Evolutionary conservation across 2,113 vertebrate genomes (phyloP).

Genomic region (Benitochromis conjunctus): DNA sequence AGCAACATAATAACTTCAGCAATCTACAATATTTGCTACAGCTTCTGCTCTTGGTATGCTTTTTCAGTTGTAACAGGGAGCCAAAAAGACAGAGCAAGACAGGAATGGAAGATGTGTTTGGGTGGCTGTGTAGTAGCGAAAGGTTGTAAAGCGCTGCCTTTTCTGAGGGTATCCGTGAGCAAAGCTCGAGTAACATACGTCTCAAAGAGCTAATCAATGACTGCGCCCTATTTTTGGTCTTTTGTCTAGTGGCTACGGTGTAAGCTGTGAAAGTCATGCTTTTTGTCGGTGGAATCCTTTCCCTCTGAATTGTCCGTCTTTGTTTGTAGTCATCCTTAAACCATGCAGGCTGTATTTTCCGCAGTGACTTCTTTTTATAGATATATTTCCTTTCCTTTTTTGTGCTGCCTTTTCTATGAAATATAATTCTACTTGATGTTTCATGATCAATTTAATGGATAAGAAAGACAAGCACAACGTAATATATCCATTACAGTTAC

Average conservation of each 20-base stretch:
- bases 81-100: background rate
- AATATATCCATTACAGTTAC: background rate
- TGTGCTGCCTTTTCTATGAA: slow-evolving; percentile 17
- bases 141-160: background rate
- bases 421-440: background rate
- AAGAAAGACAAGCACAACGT: background rate
- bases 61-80: background rate
- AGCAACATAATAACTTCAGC: background rate
- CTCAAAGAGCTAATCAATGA: background rate
- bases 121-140: background rate
- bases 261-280: slow-evolving; percentile 17
- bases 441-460: background rate
- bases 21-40: background rate
- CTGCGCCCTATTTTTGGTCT: background rate
- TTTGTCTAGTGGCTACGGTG: slow-evolving; percentile 19
- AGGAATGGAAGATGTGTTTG: background rate
- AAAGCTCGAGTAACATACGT: background rate
- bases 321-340: background rate
- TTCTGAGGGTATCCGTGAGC: background rate
- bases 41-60: background rate
- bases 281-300: background rate
- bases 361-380: background rate
- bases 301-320: background rate
- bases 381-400: background rate
- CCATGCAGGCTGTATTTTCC: background rate